Evolutionary conservation across 2,888 invertebrate species (phyloP).

Genomic region (Sylvicola fuscatus): DNA sequence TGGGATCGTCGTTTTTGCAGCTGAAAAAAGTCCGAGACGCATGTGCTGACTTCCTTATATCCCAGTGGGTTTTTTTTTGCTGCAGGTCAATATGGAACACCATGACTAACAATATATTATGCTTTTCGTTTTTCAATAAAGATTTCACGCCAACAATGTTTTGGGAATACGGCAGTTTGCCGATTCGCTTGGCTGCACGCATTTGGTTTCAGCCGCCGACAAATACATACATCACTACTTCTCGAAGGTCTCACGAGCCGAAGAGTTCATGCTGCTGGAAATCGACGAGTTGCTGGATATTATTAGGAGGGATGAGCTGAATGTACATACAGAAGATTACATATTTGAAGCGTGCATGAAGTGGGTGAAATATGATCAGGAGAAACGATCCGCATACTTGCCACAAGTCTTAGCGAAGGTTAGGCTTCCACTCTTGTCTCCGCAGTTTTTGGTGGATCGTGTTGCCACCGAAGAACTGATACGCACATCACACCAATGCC

Average conservation of each 20-base stretch:
- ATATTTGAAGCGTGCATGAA: constrained; percentile 68
- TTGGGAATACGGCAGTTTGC: constrained; percentile 62
- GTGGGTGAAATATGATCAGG: constrained; percentile 50
- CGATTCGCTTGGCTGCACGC: constrained; percentile 49
- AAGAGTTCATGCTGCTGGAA: constrained; percentile 45
- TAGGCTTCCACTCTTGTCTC: constrained; percentile 58
- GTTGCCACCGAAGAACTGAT: constrained; percentile 63
- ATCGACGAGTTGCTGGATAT: constrained; percentile 44
- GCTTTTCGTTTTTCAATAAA: constrained; percentile 14
- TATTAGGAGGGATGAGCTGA: constrained; percentile 52
- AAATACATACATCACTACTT: constrained; percentile 65
- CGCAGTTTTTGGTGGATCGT: constrained; percentile 60
- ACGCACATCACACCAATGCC: constrained; percentile 54
- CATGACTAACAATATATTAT: neutral
- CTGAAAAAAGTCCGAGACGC: constrained; percentile 60
- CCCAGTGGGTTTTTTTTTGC: constrained; percentile 29
- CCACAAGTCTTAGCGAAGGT: constrained; percentile 54
- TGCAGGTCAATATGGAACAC: neutral
- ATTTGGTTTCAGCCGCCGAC: constrained; percentile 51
- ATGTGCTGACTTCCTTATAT: constrained; percentile 60
- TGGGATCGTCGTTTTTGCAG: constrained; percentile 66
- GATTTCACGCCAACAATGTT: constrained; percentile 61
- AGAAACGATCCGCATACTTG: constrained; percentile 33
- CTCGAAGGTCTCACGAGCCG: constrained; percentile 48
- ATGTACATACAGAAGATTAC: constrained; percentile 56